Base-by-base conservation (phyloP, 2,113 vertebrate species). In the Rhinolophus ferrumequinum region DNA sequence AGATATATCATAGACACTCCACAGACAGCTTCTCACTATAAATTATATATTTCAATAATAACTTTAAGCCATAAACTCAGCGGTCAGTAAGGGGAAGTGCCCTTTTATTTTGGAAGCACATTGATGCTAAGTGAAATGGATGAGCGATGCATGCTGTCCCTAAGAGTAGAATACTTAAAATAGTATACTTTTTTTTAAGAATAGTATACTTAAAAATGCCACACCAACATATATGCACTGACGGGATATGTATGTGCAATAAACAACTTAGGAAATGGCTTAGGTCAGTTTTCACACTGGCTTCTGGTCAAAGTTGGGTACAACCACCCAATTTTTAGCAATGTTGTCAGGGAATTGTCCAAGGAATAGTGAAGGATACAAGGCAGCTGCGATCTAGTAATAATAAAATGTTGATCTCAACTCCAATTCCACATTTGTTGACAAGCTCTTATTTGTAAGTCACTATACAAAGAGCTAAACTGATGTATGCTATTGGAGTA, bases 1-100 rank as follows among this genome's bases (percentile, higher is more conserved):
- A 93, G 30, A 86, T 58, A 8, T 83, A 41, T 22, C n/a, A 35
- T 33, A 81, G n/a, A 90, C 16, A 77, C 8, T 73, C 11, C 22
- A 69, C 16, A 72, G 26, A 91, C 24, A 70, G 13, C 16, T 38
- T 95, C 22, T 90, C n/a, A 30, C 33, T 92, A 9, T 54, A 89
- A 92, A 60, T 44, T 35, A 67, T 16, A 19, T 88, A 72, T 77
- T 92, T 52, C 84, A 86, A 90, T 60, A 84, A 92, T 77, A 93
- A 56, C 12, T 41, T 69, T 62, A 77, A 33, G 11, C 38, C n/a
- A 47, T 54, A 77, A 69, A 79, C 16, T 83, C 21, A 58, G 21
- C 16, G 24, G 18, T 91, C 38, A 86, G 28, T 76, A 80, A 84
- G 28, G 81, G 58, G 88, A 93, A 30, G 6, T 33, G 4, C 1